Conservation (phyloP, 2,888 invertebrate species). For the Ormyrus rosae region DNA sequence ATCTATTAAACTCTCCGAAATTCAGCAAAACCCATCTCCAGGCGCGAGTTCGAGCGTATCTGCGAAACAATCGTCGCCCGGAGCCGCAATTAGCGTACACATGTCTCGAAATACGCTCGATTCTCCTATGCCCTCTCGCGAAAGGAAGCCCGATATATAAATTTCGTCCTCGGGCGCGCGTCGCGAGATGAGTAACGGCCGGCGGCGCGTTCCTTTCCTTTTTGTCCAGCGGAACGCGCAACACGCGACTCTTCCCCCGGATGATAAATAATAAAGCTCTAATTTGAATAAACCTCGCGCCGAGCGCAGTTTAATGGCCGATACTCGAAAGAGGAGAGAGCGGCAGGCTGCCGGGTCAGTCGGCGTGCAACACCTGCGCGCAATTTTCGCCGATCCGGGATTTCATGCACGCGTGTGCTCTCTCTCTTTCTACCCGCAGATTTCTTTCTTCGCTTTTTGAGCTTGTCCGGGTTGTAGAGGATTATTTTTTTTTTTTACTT, state of each 20-base stretch:
- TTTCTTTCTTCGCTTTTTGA: too few species aligned
- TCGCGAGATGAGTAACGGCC: slow-evolving; percentile 9
- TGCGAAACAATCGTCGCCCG: slow-evolving; percentile 21
- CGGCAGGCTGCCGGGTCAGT: neutral
- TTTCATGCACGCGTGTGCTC: neutral
- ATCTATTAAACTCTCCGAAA: too few species aligned
- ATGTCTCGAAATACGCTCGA: slow-evolving; percentile 11
- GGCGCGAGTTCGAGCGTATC: too few species aligned
- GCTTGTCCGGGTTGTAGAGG: neutral
- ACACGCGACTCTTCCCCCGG: neutral
- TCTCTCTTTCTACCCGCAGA: too few species aligned
- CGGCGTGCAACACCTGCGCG: slow-evolving; percentile 32
- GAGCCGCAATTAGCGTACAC: slow-evolving; percentile 25
- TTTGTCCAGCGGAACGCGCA: too few species aligned
- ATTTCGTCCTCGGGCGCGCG: neutral
- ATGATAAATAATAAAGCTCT: slow-evolving; percentile 41
- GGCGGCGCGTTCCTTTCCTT: neutral
- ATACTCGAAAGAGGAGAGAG: neutral
- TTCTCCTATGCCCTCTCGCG: neutral
- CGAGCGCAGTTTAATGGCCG: neutral
- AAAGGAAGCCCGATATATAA: too few species aligned
- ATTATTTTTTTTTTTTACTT: neutral
- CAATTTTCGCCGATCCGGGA: slow-evolving; percentile 41
- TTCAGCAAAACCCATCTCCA: too few species aligned
- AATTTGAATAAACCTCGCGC: slow-evolving; percentile 44